These are phyloP conservation scores for Sphenodon punctatus DNA, from an alignment of 2,797 vertebrate genomes.

Conservation along the genomic window DNA sequence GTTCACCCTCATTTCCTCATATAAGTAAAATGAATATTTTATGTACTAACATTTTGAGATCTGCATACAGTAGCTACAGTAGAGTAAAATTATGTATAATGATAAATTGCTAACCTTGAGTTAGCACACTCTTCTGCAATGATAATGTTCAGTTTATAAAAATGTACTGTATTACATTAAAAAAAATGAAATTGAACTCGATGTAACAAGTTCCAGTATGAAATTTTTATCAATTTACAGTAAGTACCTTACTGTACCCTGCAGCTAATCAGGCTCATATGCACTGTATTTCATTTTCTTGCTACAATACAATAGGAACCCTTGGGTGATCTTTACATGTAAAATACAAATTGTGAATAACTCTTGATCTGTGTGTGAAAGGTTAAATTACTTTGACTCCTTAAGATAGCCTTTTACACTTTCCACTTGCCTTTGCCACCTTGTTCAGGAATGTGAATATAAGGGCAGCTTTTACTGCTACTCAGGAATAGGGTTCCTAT, in stretches of 20 bases:
- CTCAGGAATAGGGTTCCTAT: neutral
- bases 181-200: constrained; percentile 70
- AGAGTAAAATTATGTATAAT: constrained; percentile 69
- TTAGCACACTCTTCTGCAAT: constrained; percentile 71
- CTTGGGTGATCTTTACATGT: constrained; percentile 55
- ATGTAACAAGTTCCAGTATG: constrained; percentile 67
- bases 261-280: constrained; percentile 50
- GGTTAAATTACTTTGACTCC: constrained; percentile 39
- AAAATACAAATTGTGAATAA: constrained; percentile 44
- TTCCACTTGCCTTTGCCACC: neutral
- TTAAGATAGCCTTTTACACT: too few relatives aligned
- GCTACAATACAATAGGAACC: constrained; percentile 68
- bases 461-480: neutral
- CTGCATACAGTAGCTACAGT: constrained; percentile 69
- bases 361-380: constrained; percentile 35
- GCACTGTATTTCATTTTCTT: constrained; percentile 47
- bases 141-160: constrained; percentile 72
- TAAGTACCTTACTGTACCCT: constrained; percentile 63
- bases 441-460: constrained; percentile 19
- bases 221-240: constrained; percentile 57
- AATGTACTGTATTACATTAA: constrained; percentile 73
- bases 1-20: constrained; percentile 63
- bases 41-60: constrained; percentile 73
- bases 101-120: constrained; percentile 68
- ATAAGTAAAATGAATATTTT: constrained; percentile 71